Percentiles rank a stretch among this genome's conserved stretches.
Evolutionary conservation across 2,888 invertebrate genomes (phyloP).

Genomic region (Eupeodes luniger): DNA sequence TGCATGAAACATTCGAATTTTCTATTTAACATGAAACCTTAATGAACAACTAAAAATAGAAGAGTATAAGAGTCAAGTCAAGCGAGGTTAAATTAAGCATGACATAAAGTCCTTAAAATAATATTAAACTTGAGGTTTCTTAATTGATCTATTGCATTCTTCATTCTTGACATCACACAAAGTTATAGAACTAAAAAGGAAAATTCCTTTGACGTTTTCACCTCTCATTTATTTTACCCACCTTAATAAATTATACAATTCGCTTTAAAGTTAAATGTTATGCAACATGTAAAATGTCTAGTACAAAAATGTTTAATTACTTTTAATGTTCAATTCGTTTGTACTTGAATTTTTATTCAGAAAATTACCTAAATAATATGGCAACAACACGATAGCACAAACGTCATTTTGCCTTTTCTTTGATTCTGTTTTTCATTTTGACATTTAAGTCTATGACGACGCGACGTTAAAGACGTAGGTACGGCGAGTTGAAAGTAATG

Average conservation of each 20-base stretch:
- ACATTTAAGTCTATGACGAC: not conserved
- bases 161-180: not conserved
- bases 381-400: not conserved
- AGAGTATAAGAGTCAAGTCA: not conserved
- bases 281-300: not conserved
- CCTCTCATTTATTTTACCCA: not conserved
- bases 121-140: not conserved
- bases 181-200: not conserved
- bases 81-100: not conserved
- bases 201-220: not conserved
- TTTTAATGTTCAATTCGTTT: slow-evolving; percentile 5
- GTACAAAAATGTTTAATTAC: slow-evolving; percentile 33
- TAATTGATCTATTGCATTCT: slow-evolving; percentile 46
- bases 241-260: too few species aligned
- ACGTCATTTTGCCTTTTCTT: not conserved
- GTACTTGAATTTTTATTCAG: slow-evolving; percentile 22
- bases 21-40: too few species aligned
- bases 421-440: not conserved
- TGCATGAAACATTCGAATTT: too few species aligned
- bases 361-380: slow-evolving; percentile 4
- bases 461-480: not conserved
- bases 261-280: not conserved
- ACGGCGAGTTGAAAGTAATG: too few species aligned
- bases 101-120: not conserved
- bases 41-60: too few species aligned